Base-by-base conservation (phyloP, 2,113 vertebrate species). In the Ictalurus punctatus region DNA sequence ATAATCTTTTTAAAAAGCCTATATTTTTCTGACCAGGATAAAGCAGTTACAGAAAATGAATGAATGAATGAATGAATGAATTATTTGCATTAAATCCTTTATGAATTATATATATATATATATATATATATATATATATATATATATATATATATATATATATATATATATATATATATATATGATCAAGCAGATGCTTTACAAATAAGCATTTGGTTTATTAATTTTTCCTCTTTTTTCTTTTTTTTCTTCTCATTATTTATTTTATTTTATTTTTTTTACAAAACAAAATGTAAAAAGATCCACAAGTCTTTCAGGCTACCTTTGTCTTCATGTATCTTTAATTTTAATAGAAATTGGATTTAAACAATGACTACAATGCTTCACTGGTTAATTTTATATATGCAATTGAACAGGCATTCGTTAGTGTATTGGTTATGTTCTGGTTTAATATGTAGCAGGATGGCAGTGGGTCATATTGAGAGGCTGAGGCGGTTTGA, bases 101-200 rank as follows among this genome's bases (percentile, higher is more conserved):
- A 23, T 27, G 40, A 80, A 59, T 85, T 37, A 63, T 65, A 90
- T 69, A 81, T 34, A 90, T 69, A 81, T 69, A n/a, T 37, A 63
- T 65, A 90, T 69, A 81, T 37, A 63, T 65, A 90, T 69, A 81
- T 37, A 63, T 65, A 90, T 69, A 81, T 37, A 63, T 65, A 90
- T 69, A 81, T 37, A 63, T 65, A 90, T 69, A 81, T 37, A 63
- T 65, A 90, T 69, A 81, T 37, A 63, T 65, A 90, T 69, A 81
- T 37, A 63, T 65, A 90, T 69, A 81, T 37, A 63, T 65, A 90
- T 69, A 81, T 37, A 63, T 65, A 90, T 69, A 81, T 34, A 90
- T 69, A 81, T 69, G 54, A 82, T 63, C 81, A 63, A 21, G 86
- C 16, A 27, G 44, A 44, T 61, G 61, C 59, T 27, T 89, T 84